Evolutionary conservation across 2,797 vertebrate species (phyloP).

Genomic region (Periparus ater): DNA sequence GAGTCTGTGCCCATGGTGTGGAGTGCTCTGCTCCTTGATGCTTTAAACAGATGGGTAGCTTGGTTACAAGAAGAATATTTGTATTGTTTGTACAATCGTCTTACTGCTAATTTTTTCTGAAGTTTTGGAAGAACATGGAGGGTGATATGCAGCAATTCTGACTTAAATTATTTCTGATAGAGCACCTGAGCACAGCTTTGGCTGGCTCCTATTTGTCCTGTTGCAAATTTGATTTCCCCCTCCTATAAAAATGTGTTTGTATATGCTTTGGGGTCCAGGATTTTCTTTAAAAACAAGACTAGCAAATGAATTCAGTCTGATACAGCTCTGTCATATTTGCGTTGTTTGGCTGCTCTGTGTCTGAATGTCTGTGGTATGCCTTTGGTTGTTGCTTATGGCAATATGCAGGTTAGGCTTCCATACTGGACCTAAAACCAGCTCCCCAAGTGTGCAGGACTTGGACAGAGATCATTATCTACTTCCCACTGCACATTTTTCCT

Average conservation of each 20-base stretch:
- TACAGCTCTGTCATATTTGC: fast-evolving
- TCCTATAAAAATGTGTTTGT: background rate
- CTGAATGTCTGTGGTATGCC: background rate
- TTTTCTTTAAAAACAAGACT: background rate
- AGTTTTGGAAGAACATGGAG: background rate
- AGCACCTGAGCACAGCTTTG: background rate
- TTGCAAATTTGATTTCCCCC: background rate
- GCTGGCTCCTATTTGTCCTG: background rate
- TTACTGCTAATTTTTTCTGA: background rate
- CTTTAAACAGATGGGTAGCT: background rate
- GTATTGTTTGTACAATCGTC: background rate
- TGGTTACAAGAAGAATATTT: background rate
- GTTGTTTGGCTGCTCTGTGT: background rate
- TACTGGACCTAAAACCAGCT: background rate
- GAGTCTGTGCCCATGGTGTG: background rate
- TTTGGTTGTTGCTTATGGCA: background rate
- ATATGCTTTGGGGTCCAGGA: fast-evolving
- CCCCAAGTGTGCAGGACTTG: background rate
- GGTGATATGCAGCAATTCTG: background rate
- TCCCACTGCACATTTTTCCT: background rate
- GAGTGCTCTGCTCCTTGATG: fast-evolving
- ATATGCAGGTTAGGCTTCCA: background rate
- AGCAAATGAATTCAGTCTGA: background rate
- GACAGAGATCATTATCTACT: background rate
- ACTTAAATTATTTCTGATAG: background rate